Evolutionary conservation across 2,888 invertebrate species (phyloP), one percentile per base, ranked within the genome.

Genomic region (Scotopteryx bipunctaria): DNA sequence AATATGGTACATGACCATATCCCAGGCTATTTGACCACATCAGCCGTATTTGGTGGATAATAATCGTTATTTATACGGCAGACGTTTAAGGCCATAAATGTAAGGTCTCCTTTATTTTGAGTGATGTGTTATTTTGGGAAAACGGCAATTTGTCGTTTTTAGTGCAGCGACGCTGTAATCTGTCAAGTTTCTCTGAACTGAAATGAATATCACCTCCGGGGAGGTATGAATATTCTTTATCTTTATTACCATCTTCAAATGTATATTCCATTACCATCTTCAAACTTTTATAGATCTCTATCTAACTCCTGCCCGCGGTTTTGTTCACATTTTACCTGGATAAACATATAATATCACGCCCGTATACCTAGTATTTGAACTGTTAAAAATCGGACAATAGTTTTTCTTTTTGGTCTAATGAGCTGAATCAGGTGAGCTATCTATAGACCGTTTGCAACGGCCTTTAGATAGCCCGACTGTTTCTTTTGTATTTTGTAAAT

Each of bases 1-100:
- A 73, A 71, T 66, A 60, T 63, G 52, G 61, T 55, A 57, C 52
- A 36, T 41, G 45, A 37, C 66, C 66, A 61, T 69, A 61, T 67
- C 64, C 55, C 23, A 45, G 41, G 42, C 25, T 43, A 54, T 49
- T 41, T 45, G 70, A 62, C 40, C 61, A 64, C 66, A 59, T 59
- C 57, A 58, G 53, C 54, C 48, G 25, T 43, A 46, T 49, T 48
- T 45, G 49, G 48, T 16, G 19, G 46, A 32, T 51, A 51, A 63
- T 63, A 57, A 60, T 57, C 43, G 53, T 52, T 46, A 58, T 57
- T 54, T 58, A 58, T 53, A 49, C 37, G 43, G 40, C 49, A 37
- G 47, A 40, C 42, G 31, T 36, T 52, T 53, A 48, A 38, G 47
- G 42, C 16, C 41, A 52, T 57, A 40, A 41, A 40, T 33, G 42